Conservation (phyloP, 2,797 vertebrate species). For the Gallinago nigripennis region DNA sequence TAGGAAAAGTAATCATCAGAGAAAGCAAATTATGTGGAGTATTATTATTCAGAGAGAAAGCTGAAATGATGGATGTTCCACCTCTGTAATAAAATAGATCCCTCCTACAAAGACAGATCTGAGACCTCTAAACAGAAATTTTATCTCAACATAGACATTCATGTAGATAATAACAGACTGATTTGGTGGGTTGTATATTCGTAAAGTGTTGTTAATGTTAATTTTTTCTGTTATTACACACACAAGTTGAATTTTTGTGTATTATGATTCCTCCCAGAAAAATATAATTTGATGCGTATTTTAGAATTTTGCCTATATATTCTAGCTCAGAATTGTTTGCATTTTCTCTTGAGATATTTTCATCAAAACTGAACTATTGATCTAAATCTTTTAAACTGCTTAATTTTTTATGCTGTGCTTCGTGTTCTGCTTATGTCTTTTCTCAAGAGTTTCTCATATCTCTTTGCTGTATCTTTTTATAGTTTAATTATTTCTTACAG, state of each 20-base stretch:
- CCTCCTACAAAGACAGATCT: background rate
- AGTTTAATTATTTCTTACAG: background rate
- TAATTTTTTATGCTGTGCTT: background rate
- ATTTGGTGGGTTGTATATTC: background rate
- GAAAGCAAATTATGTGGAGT: background rate
- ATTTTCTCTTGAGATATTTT: background rate
- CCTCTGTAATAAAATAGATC: background rate
- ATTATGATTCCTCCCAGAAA: background rate
- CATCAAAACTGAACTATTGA: background rate
- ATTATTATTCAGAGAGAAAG: background rate
- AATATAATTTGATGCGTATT: background rate
- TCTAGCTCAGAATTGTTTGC: background rate
- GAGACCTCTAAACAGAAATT: background rate
- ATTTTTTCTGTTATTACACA: background rate
- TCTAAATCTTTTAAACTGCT: background rate
- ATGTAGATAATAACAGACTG: background rate
- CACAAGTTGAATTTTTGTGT: background rate
- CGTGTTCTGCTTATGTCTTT: background rate
- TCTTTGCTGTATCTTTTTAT: background rate
- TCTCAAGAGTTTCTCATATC: background rate
- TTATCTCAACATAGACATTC: background rate
- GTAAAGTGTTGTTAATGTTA: background rate
- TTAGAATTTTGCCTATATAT: background rate
- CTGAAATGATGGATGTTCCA: background rate
- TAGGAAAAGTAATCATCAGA: background rate